Evolutionary conservation across 2,888 invertebrate genomes (phyloP).

Genomic region (Eilema caniola): DNA sequence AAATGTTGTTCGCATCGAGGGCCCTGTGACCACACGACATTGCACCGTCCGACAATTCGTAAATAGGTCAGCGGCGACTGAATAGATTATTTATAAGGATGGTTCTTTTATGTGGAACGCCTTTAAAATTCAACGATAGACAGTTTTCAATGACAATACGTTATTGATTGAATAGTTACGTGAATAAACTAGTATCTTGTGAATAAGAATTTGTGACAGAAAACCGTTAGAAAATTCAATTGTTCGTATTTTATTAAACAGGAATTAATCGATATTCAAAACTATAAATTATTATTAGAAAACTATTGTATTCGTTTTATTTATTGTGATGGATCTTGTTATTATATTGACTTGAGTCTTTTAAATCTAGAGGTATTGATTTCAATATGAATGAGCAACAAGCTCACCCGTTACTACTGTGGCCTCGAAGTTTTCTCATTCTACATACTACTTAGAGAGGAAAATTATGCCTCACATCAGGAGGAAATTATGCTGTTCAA

Average conservation of each 20-base stretch:
- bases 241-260: slow-evolving; percentile 14
- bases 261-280: slow-evolving; percentile 5
- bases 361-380: no score
- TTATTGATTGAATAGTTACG: slow-evolving; percentile 45
- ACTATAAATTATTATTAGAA: not conserved
- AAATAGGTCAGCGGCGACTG: slow-evolving; percentile 57
- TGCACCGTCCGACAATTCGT: slow-evolving; percentile 49
- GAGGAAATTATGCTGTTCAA: no score
- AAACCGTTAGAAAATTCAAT: slow-evolving; percentile 10
- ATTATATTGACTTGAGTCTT: not conserved
- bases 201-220: slow-evolving; percentile 1
- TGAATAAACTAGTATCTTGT: slow-evolving; percentile 29
- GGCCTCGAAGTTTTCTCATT: no score
- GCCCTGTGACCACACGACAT: slow-evolving; percentile 51
- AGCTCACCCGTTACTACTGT: no score
- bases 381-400: no score
- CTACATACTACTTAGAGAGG: no score
- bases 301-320: not conserved
- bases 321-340: not conserved
- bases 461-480: no score
- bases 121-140: slow-evolving; percentile 48
- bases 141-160: slow-evolving; percentile 41
- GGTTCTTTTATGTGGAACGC: slow-evolving; percentile 41
- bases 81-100: slow-evolving; percentile 59
- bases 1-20: slow-evolving; percentile 42